Evolutionary conservation across 2,888 invertebrate species (phyloP).

Genomic region (Urechis unicinctus): DNA sequence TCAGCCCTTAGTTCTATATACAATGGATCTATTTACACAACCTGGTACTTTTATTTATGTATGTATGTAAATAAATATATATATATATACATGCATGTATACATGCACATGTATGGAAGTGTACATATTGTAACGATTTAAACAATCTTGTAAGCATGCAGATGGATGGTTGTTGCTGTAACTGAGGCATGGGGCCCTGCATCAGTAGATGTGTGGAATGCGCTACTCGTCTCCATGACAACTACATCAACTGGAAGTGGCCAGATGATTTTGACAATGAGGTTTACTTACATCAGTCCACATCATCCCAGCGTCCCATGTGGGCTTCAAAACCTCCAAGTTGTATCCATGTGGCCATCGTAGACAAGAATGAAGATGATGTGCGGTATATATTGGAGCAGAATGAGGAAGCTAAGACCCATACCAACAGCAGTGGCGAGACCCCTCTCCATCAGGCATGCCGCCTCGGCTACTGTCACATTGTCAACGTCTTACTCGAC

Average conservation of each 20-base stretch:
- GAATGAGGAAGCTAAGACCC: background rate
- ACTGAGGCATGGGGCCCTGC: background rate
- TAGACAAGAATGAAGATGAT: background rate
- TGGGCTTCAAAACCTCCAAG: background rate
- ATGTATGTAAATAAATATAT: no score
- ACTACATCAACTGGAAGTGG: background rate
- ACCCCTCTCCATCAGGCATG: background rate
- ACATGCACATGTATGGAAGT: no score
- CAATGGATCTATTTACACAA: no score
- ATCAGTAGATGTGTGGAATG: background rate
- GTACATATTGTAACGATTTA: no score
- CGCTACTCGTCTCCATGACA: background rate
- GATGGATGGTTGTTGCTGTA: no score
- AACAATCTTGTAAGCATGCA: no score
- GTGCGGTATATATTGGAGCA: background rate
- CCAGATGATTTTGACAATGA: background rate
- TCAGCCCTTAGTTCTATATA: no score
- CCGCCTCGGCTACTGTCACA: background rate
- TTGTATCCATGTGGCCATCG: background rate
- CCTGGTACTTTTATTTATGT: no score
- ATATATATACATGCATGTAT: no score
- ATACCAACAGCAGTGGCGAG: background rate
- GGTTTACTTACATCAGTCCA: no score
- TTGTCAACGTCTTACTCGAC: background rate
- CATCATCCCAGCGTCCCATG: background rate